Percentiles rank a stretch among this genome's conserved stretches.
phyloP scores from a whole-genome alignment of 2,888 invertebrate species.

The Drosophila helvetica region DNA sequence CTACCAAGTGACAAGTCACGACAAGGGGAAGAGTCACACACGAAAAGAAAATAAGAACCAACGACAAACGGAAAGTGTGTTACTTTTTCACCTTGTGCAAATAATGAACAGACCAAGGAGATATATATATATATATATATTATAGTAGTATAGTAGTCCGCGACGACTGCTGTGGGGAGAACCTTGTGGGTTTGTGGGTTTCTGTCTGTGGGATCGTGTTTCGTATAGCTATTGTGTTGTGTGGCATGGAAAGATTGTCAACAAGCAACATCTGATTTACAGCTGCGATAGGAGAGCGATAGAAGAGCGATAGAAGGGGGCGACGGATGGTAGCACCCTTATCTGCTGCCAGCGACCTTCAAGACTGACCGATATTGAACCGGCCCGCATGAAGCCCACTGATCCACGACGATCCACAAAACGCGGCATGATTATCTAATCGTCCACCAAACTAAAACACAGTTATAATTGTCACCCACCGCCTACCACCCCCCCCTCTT shows the following conservation, averaged over 20 bases:
- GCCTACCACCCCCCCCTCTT: not conserved
- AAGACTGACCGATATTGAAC: conserved; percentile 44
- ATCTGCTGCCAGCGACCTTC: conserved; percentile 41
- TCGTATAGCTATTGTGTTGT: conserved; percentile 22
- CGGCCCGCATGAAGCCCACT: not conserved
- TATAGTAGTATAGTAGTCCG: not conserved
- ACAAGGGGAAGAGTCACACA: not conserved
- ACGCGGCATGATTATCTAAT: conserved; percentile 13
- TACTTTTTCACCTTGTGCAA: not conserved
- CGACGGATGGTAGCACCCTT: conserved; percentile 10
- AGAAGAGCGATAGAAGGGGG: conserved; percentile 2
- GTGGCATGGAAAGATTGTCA: conserved; percentile 15
- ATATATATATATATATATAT: not conserved
- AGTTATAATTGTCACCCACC: conserved; percentile 14
- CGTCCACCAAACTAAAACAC: conserved; percentile 12
- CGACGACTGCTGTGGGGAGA: not conserved
- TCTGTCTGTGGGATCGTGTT: conserved; percentile 5
- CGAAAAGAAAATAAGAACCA: too few species aligned
- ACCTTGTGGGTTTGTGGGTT: not conserved
- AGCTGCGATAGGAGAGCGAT: conserved; percentile 1
- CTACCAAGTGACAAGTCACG: not conserved
- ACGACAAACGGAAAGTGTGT: not conserved
- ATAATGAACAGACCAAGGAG: not conserved
- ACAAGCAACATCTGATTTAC: conserved; percentile 30
- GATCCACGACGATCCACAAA: conserved; percentile 17